phyloP scores from a whole-genome alignment of 35 echinoderm and acorn worm species.

The Diadema setosum region DNA sequence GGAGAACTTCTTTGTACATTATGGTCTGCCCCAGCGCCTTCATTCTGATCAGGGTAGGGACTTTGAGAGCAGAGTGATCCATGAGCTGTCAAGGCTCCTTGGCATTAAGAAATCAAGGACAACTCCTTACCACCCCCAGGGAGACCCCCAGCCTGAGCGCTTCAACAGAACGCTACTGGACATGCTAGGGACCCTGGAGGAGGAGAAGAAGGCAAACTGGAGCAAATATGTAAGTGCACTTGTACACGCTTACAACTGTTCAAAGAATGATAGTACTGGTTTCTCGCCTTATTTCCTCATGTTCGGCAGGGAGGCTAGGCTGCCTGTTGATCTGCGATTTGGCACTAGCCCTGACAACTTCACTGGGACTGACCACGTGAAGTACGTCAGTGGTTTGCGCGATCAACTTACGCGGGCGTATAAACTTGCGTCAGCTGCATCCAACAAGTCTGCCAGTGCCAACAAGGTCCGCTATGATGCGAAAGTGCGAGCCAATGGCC shows the following conservation, averaged over 20 bases:
- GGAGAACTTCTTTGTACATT: slow-evolving; percentile 8
- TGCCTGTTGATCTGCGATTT: slow-evolving; percentile 49
- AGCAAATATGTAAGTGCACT: slow-evolving; percentile 24
- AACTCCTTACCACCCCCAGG: slow-evolving; percentile 72
- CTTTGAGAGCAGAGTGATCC: slow-evolving; percentile 32
- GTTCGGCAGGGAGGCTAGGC: slow-evolving; percentile 43
- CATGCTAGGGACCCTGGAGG: slow-evolving; percentile 57
- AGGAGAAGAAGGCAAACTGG: slow-evolving; percentile 49
- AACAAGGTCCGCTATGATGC: slow-evolving; percentile 51
- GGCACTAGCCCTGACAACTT: slow-evolving; percentile 31
- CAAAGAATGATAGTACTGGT: slow-evolving; percentile 43
- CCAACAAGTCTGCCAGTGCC: background rate
- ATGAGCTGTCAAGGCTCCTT: slow-evolving; percentile 21
- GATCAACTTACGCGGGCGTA: background rate
- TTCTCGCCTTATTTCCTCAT: slow-evolving; percentile 61
- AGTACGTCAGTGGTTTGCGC: background rate
- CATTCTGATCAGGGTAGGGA: slow-evolving; percentile 52
- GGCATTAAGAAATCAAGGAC: slow-evolving; percentile 45
- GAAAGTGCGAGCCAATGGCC: background rate
- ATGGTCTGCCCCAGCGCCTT: slow-evolving; percentile 30
- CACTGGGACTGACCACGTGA: background rate
- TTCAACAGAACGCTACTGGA: slow-evolving; percentile 64
- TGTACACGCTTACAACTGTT: slow-evolving; percentile 76
- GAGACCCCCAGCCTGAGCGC: slow-evolving; percentile 53
- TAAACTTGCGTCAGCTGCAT: background rate